Evolutionary conservation across 2,797 vertebrate genomes (phyloP), one percentile per base, ranked within the genome.

Genomic region (Crypturellus tataupa): DNA sequence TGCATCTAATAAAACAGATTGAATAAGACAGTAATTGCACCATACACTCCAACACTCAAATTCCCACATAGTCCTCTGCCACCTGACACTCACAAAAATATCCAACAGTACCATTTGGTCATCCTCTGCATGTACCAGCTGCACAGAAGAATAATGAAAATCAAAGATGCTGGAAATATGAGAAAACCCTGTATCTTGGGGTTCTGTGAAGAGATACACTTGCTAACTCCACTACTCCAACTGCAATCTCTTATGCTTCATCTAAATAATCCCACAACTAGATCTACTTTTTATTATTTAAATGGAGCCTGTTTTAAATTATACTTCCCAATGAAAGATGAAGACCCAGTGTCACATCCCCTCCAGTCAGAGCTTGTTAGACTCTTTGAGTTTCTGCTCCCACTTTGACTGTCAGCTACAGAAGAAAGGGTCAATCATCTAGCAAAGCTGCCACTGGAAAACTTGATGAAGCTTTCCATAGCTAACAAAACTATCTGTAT

Each of bases 181-280:
- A 13, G 8, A 55, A 76, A 39, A 49, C 15, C 21, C 11, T 35
- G 11, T 16, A 35, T 76, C 69, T 49, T 8, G 70, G 59, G 55
- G 39, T 65, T 68, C 63, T n/a, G 3, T 0, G 8, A 46, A 39
- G 12, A 33, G 10, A 27, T 5, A 49, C 73, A 17, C 35, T 15
- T 70, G 51, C 3, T 68, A 64, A 64, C 5, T 31, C 1, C 0
- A 1, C 23, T 5, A 31, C 2, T 3, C 2, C 79, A 91, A 17
- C 21, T 40, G 3, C 67, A 73, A 2, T 4, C 82, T 51, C 15
- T 69, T 58, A 69, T 8, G n/a, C 5, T 7, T 31, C n/a, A 0
- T 5, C 53, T 31, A 55, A 18, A 55, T 44, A 53, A 60, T 24
- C 47, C 12, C 12, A 13, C 55, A 31, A 33, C 29, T 29, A 67